Evolutionary conservation across 1,140 invertebrate species (phyloP).

Genomic region (Trissolcus basalis): DNA sequence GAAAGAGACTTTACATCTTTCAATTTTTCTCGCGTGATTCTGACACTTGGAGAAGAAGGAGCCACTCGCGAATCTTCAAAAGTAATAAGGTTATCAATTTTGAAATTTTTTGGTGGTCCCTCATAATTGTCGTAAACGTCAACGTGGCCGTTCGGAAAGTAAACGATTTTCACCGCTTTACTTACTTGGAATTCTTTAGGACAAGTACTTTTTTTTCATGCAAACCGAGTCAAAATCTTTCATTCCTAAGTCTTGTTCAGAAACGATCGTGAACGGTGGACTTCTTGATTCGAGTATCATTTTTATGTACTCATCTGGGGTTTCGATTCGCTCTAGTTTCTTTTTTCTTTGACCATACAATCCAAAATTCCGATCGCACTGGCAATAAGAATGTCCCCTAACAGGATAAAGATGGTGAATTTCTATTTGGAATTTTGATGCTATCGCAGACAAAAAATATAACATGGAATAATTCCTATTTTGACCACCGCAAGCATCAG

Average conservation of each 20-base stretch:
- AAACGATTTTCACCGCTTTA: slow-evolving; percentile 21
- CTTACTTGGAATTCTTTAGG: slow-evolving; percentile 10
- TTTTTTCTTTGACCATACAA: slow-evolving; percentile 45
- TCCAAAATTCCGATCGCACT: too few species aligned
- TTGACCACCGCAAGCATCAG: slow-evolving; percentile 33
- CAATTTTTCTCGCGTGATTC: neutral
- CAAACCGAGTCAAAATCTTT: slow-evolving; percentile 21
- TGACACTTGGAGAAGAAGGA: neutral
- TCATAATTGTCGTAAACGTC: slow-evolving; percentile 9
- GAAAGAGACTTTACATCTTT: slow-evolving; percentile 7
- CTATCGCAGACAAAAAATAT: slow-evolving; percentile 17
- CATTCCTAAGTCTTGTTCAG: neutral
- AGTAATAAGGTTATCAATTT: slow-evolving; percentile 1
- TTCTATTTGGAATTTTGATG: slow-evolving; percentile 14
- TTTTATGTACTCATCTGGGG: slow-evolving; percentile 31
- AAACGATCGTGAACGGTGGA: slow-evolving; percentile 23
- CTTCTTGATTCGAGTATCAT: slow-evolving; percentile 15
- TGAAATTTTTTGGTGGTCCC: neutral
- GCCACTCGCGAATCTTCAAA: neutral
- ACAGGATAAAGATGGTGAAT: slow-evolving; percentile 31
- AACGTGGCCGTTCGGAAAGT: slow-evolving; percentile 16
- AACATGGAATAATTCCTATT: slow-evolving; percentile 23
- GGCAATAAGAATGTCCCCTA: neutral
- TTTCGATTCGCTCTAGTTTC: slow-evolving; percentile 21
- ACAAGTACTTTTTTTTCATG: neutral